Evolutionary conservation across 64 coral and sea anemone species (phyloP), one percentile per base, ranked within the genome.

Genomic region (Orbicella faveolata): DNA sequence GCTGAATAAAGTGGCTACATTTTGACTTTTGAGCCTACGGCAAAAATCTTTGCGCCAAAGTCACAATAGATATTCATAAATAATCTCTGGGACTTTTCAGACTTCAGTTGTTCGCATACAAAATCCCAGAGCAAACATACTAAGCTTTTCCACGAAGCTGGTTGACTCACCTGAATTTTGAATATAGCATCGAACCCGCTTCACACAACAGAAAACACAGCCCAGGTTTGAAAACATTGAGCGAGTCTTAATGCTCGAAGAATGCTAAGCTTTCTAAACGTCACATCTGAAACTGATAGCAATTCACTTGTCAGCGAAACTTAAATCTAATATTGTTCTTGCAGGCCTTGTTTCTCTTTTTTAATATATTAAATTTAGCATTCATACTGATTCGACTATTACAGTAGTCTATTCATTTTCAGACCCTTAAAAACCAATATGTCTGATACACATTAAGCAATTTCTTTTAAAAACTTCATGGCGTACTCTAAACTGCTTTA

Each of bases 381-480:
- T 85, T 53, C 82, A 68, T 85, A 73, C 36, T 85, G 65, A 70
- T 51, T 85, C 65, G 21, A 41, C 18, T 26, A 52, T 25, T 48
- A 66, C 65, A 52, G 44, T 37, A 85, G 65, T 73, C 82, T 53
- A 85, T 85, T 85, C 82, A 85, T 85, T 85, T 85, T 85, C 63
- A 52, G 36, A 44, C 68, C 65, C 82, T 85, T 73, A 85, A 70
- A 85, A 44, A 70, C 64, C 82, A 85, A 85, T 73, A 85, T 52
- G 20, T 73, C 65, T 85, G 64, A 85, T 85, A 85, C 82, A 85
- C 65, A 85, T 85, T 73, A 85, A 72, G 65, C 82, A 85, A 85
- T 85, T 85, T 85, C 66, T 85, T 85, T 70, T 53, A 54, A 85
- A 85, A 85, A 85, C 82, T 85, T 85, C 82, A 85, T 20, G 82